Base-by-base conservation (phyloP, 2,113 vertebrate species). In the Euleptes europaea region DNA sequence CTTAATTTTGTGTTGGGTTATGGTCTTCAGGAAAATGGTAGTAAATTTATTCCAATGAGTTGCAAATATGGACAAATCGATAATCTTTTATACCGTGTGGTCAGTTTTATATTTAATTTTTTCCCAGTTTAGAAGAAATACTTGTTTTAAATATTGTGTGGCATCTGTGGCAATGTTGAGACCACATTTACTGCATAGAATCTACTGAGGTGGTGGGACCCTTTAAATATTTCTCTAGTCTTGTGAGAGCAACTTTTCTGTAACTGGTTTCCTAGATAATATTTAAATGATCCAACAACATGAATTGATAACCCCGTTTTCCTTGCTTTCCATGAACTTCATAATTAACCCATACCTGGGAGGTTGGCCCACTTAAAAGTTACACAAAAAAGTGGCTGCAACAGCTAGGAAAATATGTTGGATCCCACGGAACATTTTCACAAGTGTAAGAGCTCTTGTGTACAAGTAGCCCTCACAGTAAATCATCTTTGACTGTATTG, bases 21-120 rank as follows among this genome's bases (percentile, higher is more conserved):
- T 70, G 33, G 28, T 26, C 31, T n/a, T 66, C 9, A 66, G 9
- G 26, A 40, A 4, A 17, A n/a, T 8, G 1, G 26, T 2, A 47
- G 0, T 2, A 60, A 1, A 75, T 65, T 8, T 75, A 12, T 51
- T 40, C 10, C 71, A 0, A 51, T 73, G 21, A 13, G 5, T 4
- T 85, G 38, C 10, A 33, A 51, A 42, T 1, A 0, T 77, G 23
- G 82, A 83, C 40, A 83, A 82, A 80, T 69, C 10, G 6, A 12
- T 69, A 33, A 23, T 1, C 40, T 84, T 87, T 33, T 38, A 67
- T 42, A 10, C 4, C 54, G 54, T 70, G 73, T 78, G 70, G 35
- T 40, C 76, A 78, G 23, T 33, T 33, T 60, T 76, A 15, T 38
- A n/a, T 54, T 81, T 76, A 71, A 57, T 2, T 71, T 33, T 15